Evolutionary conservation across 1,140 invertebrate species (phyloP).

Genomic region (Popillia japonica): DNA sequence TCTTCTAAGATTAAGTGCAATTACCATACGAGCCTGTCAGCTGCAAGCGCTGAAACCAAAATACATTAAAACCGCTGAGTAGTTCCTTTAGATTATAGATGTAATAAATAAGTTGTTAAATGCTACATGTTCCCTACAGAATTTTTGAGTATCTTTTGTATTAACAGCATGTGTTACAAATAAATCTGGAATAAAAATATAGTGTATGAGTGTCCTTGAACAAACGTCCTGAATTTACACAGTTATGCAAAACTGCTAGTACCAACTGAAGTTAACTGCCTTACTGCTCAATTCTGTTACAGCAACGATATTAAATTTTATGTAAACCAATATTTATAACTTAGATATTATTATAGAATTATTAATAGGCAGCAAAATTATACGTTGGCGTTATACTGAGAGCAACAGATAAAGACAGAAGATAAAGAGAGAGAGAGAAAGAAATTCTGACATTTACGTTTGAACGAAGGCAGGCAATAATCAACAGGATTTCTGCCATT

Average conservation of each 20-base stretch:
- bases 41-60: too few relatives aligned
- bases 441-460: background rate
- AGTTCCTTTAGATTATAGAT: too few relatives aligned
- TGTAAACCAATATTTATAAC: background rate
- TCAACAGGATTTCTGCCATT: too few relatives aligned
- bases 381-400: background rate
- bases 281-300: background rate
- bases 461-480: too few relatives aligned
- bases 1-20: too few relatives aligned
- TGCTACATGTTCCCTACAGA: background rate
- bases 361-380: background rate
- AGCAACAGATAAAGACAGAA: too few relatives aligned
- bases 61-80: too few relatives aligned
- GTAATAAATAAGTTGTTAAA: background rate
- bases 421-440: too few relatives aligned
- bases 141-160: background rate
- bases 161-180: background rate
- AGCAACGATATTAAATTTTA: background rate
- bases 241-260: background rate
- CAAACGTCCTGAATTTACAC: background rate
- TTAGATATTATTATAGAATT: background rate
- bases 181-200: background rate
- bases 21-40: too few relatives aligned
- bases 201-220: background rate
- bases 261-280: background rate